Evolutionary conservation across 1,140 invertebrate species (phyloP), one percentile per base, ranked within the genome.

Genomic region (Apocrypta bakeri): DNA sequence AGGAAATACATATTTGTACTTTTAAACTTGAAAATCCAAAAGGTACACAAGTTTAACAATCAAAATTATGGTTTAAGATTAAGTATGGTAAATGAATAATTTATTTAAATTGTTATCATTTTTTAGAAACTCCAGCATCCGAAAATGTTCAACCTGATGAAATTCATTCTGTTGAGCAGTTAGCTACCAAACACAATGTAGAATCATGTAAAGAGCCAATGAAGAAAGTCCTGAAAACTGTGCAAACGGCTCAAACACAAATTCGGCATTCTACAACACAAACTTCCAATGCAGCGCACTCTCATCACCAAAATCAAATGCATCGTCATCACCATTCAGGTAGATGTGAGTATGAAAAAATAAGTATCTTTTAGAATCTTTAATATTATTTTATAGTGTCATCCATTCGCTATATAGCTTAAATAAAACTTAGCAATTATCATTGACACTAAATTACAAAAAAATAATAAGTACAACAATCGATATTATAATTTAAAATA

Each of bases 251-350:
- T 27, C 88, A 89, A 79, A 87, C 87, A 7, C 91, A 91, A 84
- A 92, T 88, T 8, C 89, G 90, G 83, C 90, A 92, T 84, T 91
- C 90, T 31, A 92, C 90, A 1, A 92, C 91, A 0, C 91, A 92
- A 84, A 92, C 91, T 14, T 79, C 87, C 3, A 90, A 84, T 79
- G 72, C 83, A 29, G 84, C 76, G 75, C 79, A 90, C 66, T 88
- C 76, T 78, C 79, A 90, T 69, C 88, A 88, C 86, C 89, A 91
- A 61, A 84, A 80, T 76, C 78, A 79, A 75, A 75, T 82, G 0
- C 83, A 84, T 84, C 78, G 78, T 33, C 79, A 84, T 77, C 75
- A 82, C 74, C 86, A 88, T 84, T 88, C 87, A 79, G 87, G 89
- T 87, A 86, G 81, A 85, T 88, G 85, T 85, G 81, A 86, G 75